Evolutionary conservation across 2,888 invertebrate species (phyloP).

Genomic region (Platycheirus albimanus): DNA sequence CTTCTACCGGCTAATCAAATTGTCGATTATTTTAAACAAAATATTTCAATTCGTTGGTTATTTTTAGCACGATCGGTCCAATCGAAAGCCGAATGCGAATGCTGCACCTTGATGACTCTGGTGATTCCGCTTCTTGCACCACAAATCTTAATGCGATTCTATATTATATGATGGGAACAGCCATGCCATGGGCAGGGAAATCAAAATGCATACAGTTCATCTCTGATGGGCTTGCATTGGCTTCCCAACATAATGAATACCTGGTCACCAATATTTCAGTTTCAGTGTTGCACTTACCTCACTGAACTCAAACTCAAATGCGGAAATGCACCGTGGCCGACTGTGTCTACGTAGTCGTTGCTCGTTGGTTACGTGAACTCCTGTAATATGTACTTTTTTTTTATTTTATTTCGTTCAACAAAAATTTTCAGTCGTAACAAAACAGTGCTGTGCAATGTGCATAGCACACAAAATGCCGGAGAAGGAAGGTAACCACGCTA

Average conservation of each 20-base stretch:
- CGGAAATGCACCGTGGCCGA: conserved; percentile 65
- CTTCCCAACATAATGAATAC: conserved; percentile 60
- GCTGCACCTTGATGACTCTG: conserved; percentile 53
- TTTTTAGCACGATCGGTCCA: conserved; percentile 64
- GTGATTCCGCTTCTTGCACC: conserved; percentile 40
- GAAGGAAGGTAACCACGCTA: conserved; percentile 57
- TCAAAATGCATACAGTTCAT: conserved; percentile 63
- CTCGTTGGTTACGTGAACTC: conserved; percentile 69
- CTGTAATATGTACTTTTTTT: conserved; percentile 34
- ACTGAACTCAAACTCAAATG: conserved; percentile 67
- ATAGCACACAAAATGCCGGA: conserved; percentile 62
- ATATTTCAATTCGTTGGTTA: conserved; percentile 71
- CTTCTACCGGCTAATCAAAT: conserved; percentile 67
- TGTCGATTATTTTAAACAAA: conserved; percentile 71
- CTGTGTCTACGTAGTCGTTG: conserved; percentile 12
- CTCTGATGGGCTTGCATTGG: conserved; percentile 9
- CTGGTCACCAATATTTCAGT: conserved; percentile 53
- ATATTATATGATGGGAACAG: conserved; percentile 20
- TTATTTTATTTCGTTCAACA: conserved; percentile 25
- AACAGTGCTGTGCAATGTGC: conserved; percentile 67
- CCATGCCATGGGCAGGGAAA: conserved; percentile 34
- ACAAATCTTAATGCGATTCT: conserved; percentile 43
- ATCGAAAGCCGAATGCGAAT: conserved; percentile 48
- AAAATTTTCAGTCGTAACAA: conserved; percentile 63
- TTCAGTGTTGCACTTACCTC: conserved; percentile 62